Base-by-base conservation (phyloP, 2,888 invertebrate species). In the Caenorhabditis sp. region DNA sequence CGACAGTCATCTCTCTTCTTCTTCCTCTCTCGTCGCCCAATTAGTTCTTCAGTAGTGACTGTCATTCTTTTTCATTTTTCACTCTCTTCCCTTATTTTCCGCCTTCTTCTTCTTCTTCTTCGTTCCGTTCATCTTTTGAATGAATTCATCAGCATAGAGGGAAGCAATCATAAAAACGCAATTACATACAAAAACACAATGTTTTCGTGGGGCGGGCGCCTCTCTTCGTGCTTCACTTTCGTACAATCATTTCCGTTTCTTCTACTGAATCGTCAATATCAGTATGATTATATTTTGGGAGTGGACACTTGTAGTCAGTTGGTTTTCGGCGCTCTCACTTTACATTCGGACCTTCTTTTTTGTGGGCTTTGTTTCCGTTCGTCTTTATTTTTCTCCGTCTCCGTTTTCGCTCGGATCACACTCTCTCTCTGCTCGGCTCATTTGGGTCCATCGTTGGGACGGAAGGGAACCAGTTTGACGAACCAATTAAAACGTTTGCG, bases 401-500 rank as follows among this genome's bases (percentile, higher is more conserved):
- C 6, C 30, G 6, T 63, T 24, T 46, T 20, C 46, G 13, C 37
- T 11, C 13, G 15, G 26, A 65, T 46, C 65, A 26, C 41, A 55
- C 50, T 63, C 24, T 20, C 55, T 46, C 20, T 17, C n/a, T 48
- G 8, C 39, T 48, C 35, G 8, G 9, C 39, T 24, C 24, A 26
- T 59, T 37, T 55, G 27, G 20, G 27, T 39, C 27, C 20, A 41
- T 52, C n/a, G 37, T 22, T 26, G 35, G 17, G 32, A 27, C 2
- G 24, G 20, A 27, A 37, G 43, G 45, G 46, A 45, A 9, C 3
- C 15, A 43, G 43, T 43, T 63, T 35, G 43, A 55, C 39, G 41
- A 63, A 59, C 65, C 73, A 73, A 73, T 73, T 73, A 73, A 73
- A 65, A 58, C 50, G 52, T 65, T 73, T 65, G 55, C n/a, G n/a